Conservation (phyloP, 2,888 invertebrate genomes). For the Polyommatus icarus region DNA sequence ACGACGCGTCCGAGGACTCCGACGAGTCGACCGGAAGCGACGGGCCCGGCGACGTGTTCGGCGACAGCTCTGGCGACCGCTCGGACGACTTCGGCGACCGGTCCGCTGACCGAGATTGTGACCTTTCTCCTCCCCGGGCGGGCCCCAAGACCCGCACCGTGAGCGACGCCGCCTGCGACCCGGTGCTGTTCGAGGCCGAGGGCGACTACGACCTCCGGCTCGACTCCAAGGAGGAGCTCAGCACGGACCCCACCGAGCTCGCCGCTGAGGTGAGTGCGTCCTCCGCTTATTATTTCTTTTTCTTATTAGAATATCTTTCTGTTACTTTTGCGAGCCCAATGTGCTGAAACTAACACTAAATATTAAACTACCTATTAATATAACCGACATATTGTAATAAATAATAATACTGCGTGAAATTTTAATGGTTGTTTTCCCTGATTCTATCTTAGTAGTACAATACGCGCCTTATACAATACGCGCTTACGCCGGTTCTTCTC, state of each 20-base stretch:
- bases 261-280: conserved; percentile 65
- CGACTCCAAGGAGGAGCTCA: conserved; percentile 67
- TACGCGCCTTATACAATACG: too few species aligned
- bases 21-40: conserved; percentile 51
- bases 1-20: conserved; percentile 13
- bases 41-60: conserved; percentile 50
- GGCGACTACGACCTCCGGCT: conserved; percentile 65
- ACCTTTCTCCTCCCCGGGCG: not conserved
- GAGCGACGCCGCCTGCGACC: conserved; percentile 64
- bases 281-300: not conserved
- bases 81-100: not conserved
- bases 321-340: too few species aligned
- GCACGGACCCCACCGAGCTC: conserved; percentile 71
- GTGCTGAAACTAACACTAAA: too few species aligned
- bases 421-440: too few species aligned
- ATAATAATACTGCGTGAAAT: too few species aligned
- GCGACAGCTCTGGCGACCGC: not conserved
- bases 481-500: too few species aligned
- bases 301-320: too few species aligned
- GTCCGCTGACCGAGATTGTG: not conserved
- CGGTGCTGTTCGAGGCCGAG: conserved; percentile 64
- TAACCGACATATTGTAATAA: too few species aligned
- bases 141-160: conserved; percentile 8
- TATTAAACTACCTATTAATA: too few species aligned
- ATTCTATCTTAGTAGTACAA: too few species aligned